These are phyloP conservation scores for Rhinella marina DNA, from an alignment of 2,797 vertebrate species.

Conservation along the genomic window DNA sequence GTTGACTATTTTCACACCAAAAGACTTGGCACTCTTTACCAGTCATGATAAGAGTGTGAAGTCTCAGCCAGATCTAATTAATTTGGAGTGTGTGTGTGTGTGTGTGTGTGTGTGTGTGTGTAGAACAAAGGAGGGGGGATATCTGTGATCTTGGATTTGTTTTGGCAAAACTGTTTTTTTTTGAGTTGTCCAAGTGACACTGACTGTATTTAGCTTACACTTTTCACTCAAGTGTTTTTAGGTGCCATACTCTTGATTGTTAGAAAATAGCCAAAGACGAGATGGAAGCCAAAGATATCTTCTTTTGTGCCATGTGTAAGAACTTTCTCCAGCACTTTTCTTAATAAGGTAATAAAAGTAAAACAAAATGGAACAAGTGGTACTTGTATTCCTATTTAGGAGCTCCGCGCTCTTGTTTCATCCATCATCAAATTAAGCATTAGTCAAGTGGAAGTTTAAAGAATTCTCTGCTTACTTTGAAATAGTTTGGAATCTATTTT, in stretches of 20 bases:
- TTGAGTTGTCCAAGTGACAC: conserved; percentile 38
- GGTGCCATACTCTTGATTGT: conserved; percentile 35
- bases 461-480: background rate
- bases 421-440: background rate
- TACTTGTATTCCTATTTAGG: conserved; percentile 75
- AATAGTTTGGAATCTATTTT: background rate
- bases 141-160: conserved; percentile 68
- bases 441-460: background rate
- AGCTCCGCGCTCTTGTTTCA: conserved; percentile 68
- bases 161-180: conserved; percentile 74
- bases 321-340: conserved; percentile 89
- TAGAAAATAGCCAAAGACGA: conserved; percentile 67
- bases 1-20: conserved; percentile 75
- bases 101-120: conserved; percentile 61
- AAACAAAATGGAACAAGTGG: conserved; percentile 74
- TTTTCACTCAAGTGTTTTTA: conserved; percentile 43
- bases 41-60: conserved; percentile 72
- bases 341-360: conserved; percentile 85
- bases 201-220: conserved; percentile 60
- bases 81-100: conserved; percentile 68
- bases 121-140: accelerated
- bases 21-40: conserved; percentile 74
- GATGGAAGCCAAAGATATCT: conserved; percentile 80
- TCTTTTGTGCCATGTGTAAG: conserved; percentile 88
- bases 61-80: conserved; percentile 79